Base-by-base conservation (phyloP, 2,113 vertebrate species). In the Spilogale gracilis region DNA sequence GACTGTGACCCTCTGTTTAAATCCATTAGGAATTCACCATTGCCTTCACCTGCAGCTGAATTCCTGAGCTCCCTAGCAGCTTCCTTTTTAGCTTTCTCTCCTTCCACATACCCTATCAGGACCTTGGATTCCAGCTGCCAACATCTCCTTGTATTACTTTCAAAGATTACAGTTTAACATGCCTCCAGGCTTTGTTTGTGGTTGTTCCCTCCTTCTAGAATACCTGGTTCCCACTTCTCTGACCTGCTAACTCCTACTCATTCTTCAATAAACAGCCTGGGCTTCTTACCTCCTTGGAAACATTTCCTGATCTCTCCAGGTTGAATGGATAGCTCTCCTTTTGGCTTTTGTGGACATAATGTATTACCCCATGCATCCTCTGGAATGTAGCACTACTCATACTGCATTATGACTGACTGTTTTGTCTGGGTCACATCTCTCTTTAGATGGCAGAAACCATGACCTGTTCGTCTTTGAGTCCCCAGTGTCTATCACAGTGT, bases 201-300 rank as follows among this genome's bases (percentile, higher is more conserved):
- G 2, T 54, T 56, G 16, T 60, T 52, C 23, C 9, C 11, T 92
- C n/a, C 30, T 74, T 80, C 63, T 96, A 48, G 38, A 71, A 78
- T 12, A 69, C 3, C n/a, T 65, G 18, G 32, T 32, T 32, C 60
- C 32, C 71, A 27, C 45, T 60, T 81, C 65, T 83, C 79, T 95
- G 38, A n/a, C 45, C 52, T 79, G 12, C 12, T n/a, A 16, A 54
- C 9, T 81, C 71, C 50, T 96, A 38, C 23, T 94, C 23, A 54
- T 92, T 94, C 27, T 83, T 93, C 12, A 71, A 2, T 54, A 65
- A 88, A 50, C 11, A 94, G 6, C 58, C n/a, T 23, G 63, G 58
- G 54, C 23, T 63, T 91, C 83, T 89, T 78, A 58, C 56, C 91
- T 69, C 87, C 82, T 92, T 48, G 27, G 45, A 79, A 86, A 48